Conservation (phyloP, 2,113 vertebrate genomes). For the Pterocles orientalis region DNA sequence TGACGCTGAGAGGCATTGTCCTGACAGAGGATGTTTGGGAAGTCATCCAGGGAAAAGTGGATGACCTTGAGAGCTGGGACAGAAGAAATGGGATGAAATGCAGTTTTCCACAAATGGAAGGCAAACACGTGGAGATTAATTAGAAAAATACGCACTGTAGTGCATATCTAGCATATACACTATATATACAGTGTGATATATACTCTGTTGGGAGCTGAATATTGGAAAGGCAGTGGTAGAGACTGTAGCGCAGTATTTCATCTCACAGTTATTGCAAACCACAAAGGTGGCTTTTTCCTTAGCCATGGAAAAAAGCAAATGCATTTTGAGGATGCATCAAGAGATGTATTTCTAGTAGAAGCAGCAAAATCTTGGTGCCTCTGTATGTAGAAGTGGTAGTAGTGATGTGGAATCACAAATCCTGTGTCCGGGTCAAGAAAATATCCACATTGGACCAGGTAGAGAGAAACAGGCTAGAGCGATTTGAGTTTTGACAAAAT, state of each 20-base stretch:
- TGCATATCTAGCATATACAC: not conserved
- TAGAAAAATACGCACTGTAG: not conserved
- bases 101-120: not conserved
- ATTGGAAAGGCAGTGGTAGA: not conserved
- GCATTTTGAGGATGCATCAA: not conserved
- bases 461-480: not conserved
- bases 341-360: not conserved
- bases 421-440: not conserved
- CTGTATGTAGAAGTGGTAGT: not conserved
- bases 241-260: not conserved
- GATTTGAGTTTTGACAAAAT: not conserved
- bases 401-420: not conserved
- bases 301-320: not conserved
- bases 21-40: constrained; percentile 37
- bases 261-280: not conserved
- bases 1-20: constrained; percentile 47
- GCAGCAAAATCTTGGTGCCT: not conserved
- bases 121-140: not conserved
- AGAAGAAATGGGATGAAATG: not conserved
- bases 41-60: constrained; percentile 44
- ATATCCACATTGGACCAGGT: not conserved
- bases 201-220: not conserved
- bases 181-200: not conserved
- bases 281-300: not conserved
- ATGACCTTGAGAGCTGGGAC: constrained; percentile 46